phyloP scores from a whole-genome alignment of 2,113 vertebrate species.

The Neolamprologus kungweensis region DNA sequence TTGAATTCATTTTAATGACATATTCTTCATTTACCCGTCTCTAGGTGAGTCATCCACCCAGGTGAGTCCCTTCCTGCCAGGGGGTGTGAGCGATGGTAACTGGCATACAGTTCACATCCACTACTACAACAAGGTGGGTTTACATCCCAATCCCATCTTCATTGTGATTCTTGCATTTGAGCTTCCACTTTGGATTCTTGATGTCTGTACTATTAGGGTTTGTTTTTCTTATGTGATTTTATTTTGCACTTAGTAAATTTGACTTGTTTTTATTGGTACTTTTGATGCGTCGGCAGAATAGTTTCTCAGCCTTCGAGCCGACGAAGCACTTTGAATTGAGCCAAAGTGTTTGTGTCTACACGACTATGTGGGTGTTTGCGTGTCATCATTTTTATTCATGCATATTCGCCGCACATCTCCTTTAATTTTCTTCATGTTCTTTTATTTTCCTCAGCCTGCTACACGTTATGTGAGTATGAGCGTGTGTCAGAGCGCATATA shows the following conservation, averaged over 20 bases:
- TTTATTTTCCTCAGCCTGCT: slow-evolving; percentile 62
- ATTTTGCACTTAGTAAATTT: not conserved
- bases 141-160: not conserved
- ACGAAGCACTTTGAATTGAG: not conserved
- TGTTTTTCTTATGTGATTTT: not conserved
- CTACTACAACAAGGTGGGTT: slow-evolving; percentile 95
- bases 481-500: slow-evolving; percentile 37
- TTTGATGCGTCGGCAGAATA: not conserved
- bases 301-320: not conserved
- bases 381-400: slow-evolving; percentile 31
- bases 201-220: not conserved
- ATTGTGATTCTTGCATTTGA: not conserved
- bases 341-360: not conserved
- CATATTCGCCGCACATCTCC: slow-evolving; percentile 14
- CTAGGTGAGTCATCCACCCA: slow-evolving; percentile 92
- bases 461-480: slow-evolving; percentile 67
- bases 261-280: not conserved
- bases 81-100: slow-evolving; percentile 90
- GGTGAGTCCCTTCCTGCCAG: slow-evolving; percentile 85
- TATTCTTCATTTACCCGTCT: not conserved
- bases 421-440: slow-evolving; percentile 59
- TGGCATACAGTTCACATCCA: slow-evolving; percentile 93
- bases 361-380: not conserved
- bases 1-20: not conserved
- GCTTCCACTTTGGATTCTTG: not conserved